Evolutionary conservation across 2,888 invertebrate species (phyloP), one percentile per base, ranked within the genome.

Genomic region (Halictus ligatus): DNA sequence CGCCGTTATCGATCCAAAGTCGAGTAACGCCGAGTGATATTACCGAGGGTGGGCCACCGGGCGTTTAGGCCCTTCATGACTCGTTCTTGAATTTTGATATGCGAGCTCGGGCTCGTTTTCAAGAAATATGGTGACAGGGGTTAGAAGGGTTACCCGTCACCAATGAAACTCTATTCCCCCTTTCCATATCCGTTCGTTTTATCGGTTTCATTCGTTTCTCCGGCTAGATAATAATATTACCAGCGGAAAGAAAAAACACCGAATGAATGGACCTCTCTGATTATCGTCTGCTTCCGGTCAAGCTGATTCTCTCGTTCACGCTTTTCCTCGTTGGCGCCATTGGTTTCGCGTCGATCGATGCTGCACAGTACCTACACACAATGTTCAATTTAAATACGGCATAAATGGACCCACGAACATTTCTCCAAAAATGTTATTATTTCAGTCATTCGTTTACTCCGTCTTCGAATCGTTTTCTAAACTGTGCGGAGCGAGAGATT

Each of bases 101-200:
- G 80, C 67, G 82, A 84, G 78, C 60, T 79, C 75, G 64, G 74
- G 54, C 75, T 82, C 81, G 83, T 86, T 87, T 85, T 81, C 78
- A 76, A 89, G 84, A 90, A 80, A 87, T 90, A 90, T 81, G 82
- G 69, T 69, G 90, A 90, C 90, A 90, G 77, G 84, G 90, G 89
- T 89, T 85, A 86, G 10, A 58, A 75, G 81, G 82, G 81, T 78
- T 69, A 60, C 81, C 81, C 75, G 29, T 46, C 40, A 76, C 74
- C 81, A 75, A 85, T 81, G 85, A 80, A 83, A 84, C 75, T 78
- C 81, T 78, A 81, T 72, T 48, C 79, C 64, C 73, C 73, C 81
- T 40, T 50, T 75, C 46, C 71, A 64, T 69, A 72, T 60, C 40
- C 35, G 74, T 69, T 69, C 74, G 58, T 54, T 75, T 87, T 84